A percentile compares a stretch with the other conserved stretches of the same genome.
Conservation (phyloP, 2,797 vertebrate species). For the Balearica regulorum region DNA sequence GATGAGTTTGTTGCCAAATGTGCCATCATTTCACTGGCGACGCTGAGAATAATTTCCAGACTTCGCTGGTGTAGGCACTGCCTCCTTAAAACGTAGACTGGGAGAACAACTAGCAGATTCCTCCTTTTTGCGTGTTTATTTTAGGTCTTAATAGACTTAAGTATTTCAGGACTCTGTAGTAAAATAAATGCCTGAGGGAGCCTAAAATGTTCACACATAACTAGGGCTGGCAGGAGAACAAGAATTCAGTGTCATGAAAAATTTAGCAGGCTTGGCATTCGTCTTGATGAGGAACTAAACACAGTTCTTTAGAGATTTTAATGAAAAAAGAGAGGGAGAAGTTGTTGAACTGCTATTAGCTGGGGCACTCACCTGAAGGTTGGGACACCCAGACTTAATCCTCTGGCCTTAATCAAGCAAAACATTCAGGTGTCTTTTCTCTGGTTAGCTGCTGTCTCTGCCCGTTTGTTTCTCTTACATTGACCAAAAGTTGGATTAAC, state of each 20-base stretch:
- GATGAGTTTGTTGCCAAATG: not conserved
- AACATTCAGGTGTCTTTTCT: not conserved
- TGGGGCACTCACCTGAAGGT: not conserved
- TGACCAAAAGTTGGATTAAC: not conserved
- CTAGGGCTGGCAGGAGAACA: constrained; percentile 56
- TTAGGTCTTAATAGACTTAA: constrained; percentile 60
- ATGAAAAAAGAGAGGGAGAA: not conserved
- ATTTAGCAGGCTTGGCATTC: constrained; percentile 49
- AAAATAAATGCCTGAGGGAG: constrained; percentile 62
- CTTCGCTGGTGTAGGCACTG: not conserved
- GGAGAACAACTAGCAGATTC: constrained; percentile 30
- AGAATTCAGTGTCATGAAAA: constrained; percentile 61
- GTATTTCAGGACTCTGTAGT: constrained; percentile 62
- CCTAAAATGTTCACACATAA: constrained; percentile 60
- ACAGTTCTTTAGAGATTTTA: constrained; percentile 29
- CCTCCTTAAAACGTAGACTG: not conserved
- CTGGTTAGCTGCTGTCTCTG: not conserved
- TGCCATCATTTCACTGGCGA: not conserved
- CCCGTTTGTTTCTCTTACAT: rapidly evolving
- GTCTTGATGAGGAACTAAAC: constrained; percentile 43
- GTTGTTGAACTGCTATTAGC: not conserved
- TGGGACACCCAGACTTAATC: not conserved
- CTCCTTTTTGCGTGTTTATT: constrained; percentile 29
- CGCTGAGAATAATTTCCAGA: not conserved
- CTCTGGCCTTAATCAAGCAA: not conserved